Base-by-base conservation (phyloP, 30 jellyfish, hydroid and myxozoan species). In the Aurelia coerulea region DNA sequence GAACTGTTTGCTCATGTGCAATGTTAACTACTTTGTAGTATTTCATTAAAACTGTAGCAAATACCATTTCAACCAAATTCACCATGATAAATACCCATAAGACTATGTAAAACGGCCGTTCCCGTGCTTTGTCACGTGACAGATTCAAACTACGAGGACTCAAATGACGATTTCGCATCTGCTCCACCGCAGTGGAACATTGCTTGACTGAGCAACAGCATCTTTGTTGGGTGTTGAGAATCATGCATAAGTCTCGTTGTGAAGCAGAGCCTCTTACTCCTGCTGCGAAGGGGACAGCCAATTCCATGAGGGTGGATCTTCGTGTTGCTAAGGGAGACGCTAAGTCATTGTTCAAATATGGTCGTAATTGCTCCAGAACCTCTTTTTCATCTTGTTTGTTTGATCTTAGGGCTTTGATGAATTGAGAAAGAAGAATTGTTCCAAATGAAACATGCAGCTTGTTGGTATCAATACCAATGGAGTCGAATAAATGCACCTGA, bases 181-280 rank as follows among this genome's bases (percentile, higher is more conserved):
- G 67, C 73, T 66, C 39, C 74, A 34, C 11, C 37, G 78, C 74
- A 15, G 83, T 23, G 54, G 88, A 62, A 56, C 88, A 78, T 37
- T 78, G 88, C 78, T 18, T 66, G 16, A 62, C 88, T 59, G 88
- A 60, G 67, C 88, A 78, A 53, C 88, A 78, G 60, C 88, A 78
- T 33, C 67, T 62, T 18, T 53, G 66, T 29, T 23, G 77, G 13
- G 31, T 35, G 63, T 32, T 59, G 15, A 16, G 29, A 6, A 16
- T 50, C 74, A 8, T 2, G 19, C 32, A 42, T 12, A 35, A 10
- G 6, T 32, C 32, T 29, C 34, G 37, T 14, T 42, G 80, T 0
- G 58, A 51, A 12, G 76, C 76, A 39, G 42, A 15, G 33, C 33
- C 41, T 9, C 39, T 15, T 7, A 3, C 53, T 10, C 59, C 31